phyloP scores from a whole-genome alignment of 30 jellyfish, hydroid and myxozoan genomes.

The Clytia hemisphaerica region DNA sequence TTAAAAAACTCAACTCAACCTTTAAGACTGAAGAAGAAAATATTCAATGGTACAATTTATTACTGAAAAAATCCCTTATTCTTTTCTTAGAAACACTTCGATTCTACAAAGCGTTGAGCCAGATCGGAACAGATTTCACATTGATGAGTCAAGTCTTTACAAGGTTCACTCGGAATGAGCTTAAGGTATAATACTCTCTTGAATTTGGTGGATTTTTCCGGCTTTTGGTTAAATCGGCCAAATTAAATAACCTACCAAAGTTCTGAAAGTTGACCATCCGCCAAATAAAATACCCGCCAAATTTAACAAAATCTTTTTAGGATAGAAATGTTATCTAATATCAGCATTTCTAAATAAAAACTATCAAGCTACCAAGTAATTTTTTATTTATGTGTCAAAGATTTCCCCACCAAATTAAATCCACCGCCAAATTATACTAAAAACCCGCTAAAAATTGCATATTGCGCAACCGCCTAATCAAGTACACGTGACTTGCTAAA shows the following conservation, averaged over 20 bases:
- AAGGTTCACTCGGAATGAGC: conserved; percentile 43
- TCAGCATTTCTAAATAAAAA: too few relatives aligned
- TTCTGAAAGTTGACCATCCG: neutral
- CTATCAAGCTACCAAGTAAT: too few relatives aligned
- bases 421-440: too few relatives aligned
- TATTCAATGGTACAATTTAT: too few relatives aligned
- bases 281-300: too few relatives aligned
- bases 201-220: neutral
- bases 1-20: too few relatives aligned
- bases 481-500: too few relatives aligned
- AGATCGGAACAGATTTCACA: conserved; percentile 85
- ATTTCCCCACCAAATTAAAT: too few relatives aligned
- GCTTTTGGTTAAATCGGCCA: neutral
- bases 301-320: neutral
- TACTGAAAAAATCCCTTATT: neutral
- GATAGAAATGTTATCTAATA: neutral
- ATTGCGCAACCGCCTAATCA: too few relatives aligned
- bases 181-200: conserved; percentile 27
- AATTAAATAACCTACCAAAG: neutral
- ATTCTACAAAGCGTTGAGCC: conserved; percentile 71
- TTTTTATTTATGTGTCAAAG: too few relatives aligned
- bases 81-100: conserved; percentile 57
- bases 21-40: too few relatives aligned
- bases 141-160: conserved; percentile 60
- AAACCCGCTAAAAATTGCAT: too few relatives aligned